Evolutionary conservation across 2,797 vertebrate species (phyloP).

Genomic region (Myotis myotis): DNA sequence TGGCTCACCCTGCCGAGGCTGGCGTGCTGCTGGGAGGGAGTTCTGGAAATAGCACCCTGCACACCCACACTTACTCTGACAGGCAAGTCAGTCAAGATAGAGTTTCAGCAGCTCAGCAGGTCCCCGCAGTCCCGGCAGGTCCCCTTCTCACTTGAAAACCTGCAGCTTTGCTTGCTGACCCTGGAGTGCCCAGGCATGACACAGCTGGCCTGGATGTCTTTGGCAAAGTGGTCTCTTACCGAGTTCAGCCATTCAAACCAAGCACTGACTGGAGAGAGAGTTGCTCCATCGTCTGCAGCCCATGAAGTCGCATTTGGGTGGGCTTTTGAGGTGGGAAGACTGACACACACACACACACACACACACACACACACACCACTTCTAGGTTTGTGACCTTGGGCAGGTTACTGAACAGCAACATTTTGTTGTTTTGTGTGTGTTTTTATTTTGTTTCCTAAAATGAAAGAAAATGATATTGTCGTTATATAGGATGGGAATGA

Average conservation of each 20-base stretch:
- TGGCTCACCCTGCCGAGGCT: rapidly evolving
- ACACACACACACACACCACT: not conserved
- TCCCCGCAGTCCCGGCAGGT: not conserved
- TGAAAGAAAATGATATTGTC: not conserved
- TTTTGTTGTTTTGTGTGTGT: not conserved
- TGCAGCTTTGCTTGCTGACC: not conserved
- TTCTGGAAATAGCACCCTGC: not conserved
- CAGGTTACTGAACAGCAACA: not conserved
- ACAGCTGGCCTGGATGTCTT: not conserved
- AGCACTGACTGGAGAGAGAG: not conserved
- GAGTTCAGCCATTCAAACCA: not conserved
- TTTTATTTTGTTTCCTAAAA: not conserved
- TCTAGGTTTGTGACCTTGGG: not conserved
- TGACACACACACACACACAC: no score
- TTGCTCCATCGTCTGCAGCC: not conserved
- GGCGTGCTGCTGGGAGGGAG: not conserved
- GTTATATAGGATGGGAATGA: not conserved
- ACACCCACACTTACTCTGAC: not conserved
- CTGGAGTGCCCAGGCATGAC: not conserved
- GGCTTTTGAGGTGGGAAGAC: not conserved
- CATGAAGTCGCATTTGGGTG: not conserved
- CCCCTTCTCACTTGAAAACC: slow-evolving; percentile 25
- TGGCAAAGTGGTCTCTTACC: not conserved
- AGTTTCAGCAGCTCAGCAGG: not conserved
- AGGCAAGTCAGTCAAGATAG: not conserved